Evolutionary conservation across 2,797 vertebrate genomes (phyloP).

Genomic region (Chrosomus eos): DNA sequence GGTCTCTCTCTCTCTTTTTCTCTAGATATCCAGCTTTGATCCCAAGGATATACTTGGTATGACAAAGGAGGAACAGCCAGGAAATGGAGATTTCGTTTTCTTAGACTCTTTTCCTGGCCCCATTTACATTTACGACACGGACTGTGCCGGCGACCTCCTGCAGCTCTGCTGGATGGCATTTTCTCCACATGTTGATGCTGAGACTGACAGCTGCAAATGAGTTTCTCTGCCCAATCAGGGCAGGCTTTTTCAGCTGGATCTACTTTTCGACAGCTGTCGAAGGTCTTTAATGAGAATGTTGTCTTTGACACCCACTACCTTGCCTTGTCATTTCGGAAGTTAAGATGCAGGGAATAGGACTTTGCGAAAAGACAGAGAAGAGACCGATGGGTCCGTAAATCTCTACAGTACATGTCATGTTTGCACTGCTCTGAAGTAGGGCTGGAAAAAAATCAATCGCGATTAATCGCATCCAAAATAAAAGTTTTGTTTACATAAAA

Average conservation of each 20-base stretch:
- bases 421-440: slow-evolving; percentile 34
- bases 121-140: slow-evolving; percentile 28
- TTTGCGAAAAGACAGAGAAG: not conserved
- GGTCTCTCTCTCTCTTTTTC: not conserved
- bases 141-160: slow-evolving; percentile 26
- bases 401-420: not conserved
- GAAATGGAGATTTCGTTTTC: slow-evolving; percentile 7
- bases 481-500: too few relatives aligned
- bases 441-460: too few relatives aligned
- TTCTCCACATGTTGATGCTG: slow-evolving; percentile 30
- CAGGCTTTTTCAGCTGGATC: slow-evolving; percentile 9
- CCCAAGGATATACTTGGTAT: slow-evolving; percentile 14
- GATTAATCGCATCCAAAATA: too few relatives aligned
- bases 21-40: slow-evolving; percentile 33
- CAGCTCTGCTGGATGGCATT: slow-evolving; percentile 28
- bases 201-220: slow-evolving; percentile 25
- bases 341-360: slow-evolving; percentile 7
- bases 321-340: slow-evolving; percentile 21
- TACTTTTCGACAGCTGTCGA: slow-evolving; percentile 1
- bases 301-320: slow-evolving; percentile 25
- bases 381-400: not conserved
- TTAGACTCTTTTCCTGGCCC: slow-evolving; percentile 10
- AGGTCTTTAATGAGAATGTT: slow-evolving; percentile 22
- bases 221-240: slow-evolving; percentile 11
- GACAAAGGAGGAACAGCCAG: slow-evolving; percentile 26